Evolutionary conservation across 2,113 vertebrate species (phyloP).

Genomic region (Scopus umbretta): DNA sequence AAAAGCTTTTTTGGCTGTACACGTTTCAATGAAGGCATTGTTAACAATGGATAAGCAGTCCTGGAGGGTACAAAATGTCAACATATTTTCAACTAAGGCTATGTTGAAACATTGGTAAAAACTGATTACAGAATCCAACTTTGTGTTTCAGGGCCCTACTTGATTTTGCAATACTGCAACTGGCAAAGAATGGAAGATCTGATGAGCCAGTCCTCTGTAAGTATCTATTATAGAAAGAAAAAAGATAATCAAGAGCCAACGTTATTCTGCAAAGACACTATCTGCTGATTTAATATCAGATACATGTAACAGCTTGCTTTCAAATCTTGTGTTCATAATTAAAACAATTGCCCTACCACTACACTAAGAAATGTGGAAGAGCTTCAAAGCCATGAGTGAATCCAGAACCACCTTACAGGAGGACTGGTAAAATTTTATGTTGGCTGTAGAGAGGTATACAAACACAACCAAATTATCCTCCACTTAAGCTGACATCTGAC

Average conservation of each 20-base stretch:
- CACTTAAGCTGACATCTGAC: background rate
- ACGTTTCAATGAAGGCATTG: conserved; percentile 38
- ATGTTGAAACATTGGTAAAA: conserved; percentile 41
- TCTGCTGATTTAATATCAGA: background rate
- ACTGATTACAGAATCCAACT: background rate
- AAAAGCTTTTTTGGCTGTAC: background rate
- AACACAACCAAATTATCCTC: background rate
- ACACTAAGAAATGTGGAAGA: background rate
- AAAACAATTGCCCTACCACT: background rate
- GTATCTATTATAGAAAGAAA: background rate
- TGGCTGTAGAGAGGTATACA: background rate
- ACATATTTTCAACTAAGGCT: conserved; percentile 22
- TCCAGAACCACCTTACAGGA: background rate
- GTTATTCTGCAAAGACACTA: background rate
- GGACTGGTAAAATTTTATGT: background rate
- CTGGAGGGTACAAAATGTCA: conserved; percentile 13
- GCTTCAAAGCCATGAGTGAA: background rate
- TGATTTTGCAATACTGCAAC: background rate
- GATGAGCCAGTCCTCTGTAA: background rate
- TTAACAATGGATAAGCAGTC: conserved; percentile 20
- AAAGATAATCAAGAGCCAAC: background rate
- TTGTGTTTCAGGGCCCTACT: conserved; percentile 2
- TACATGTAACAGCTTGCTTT: background rate
- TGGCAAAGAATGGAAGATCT: background rate
- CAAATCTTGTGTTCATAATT: background rate